A percentile compares a stretch with the other conserved stretches of the same genome.
phyloP scores from a whole-genome alignment of 2,113 vertebrate species.

The Carassius carassius region DNA sequence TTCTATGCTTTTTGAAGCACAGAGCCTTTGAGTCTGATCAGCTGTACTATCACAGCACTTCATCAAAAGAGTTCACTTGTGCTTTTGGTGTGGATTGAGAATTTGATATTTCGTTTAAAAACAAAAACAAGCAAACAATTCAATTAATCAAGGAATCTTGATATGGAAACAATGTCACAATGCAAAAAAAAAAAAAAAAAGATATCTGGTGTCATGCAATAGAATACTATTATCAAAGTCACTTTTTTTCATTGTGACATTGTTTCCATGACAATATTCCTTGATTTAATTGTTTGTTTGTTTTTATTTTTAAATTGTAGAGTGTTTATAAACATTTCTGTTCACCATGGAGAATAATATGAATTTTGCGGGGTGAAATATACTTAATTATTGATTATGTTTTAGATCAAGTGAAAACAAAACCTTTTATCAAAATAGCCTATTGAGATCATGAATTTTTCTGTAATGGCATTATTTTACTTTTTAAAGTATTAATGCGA shows the following conservation, averaged over 20 bases:
- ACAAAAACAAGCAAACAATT: too few species aligned
- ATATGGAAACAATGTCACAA: too few species aligned
- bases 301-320: not conserved
- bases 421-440: not conserved
- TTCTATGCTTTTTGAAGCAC: not conserved
- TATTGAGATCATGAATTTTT: not conserved
- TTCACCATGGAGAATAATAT: not conserved
- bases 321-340: not conserved
- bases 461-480: not conserved
- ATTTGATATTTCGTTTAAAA: too few species aligned
- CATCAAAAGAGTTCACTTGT: not conserved
- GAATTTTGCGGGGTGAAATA: not conserved
- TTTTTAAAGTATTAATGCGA: not conserved
- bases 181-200: too few species aligned
- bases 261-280: not conserved
- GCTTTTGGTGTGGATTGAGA: not conserved
- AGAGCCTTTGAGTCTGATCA: constrained; percentile 1
- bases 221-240: not conserved
- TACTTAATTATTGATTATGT: too few species aligned
- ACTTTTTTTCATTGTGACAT: not conserved
- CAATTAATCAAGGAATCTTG: too few species aligned
- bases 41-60: too few species aligned
- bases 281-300: not conserved
- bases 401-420: too few species aligned
- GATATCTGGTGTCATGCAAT: too few species aligned